Base-by-base conservation (phyloP, 2,888 invertebrate genomes). In the Phyto melanocephala region DNA sequence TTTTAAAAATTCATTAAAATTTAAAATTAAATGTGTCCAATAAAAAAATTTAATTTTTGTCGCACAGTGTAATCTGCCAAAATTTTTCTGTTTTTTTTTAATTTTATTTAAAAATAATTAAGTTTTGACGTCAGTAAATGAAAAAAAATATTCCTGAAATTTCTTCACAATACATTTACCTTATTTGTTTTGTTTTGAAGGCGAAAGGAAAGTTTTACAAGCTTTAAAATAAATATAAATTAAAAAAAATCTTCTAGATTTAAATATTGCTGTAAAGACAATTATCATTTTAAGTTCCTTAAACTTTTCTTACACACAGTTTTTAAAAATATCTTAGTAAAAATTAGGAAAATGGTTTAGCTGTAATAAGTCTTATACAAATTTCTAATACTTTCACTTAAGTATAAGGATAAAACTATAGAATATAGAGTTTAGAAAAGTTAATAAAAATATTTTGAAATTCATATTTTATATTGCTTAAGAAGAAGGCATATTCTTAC, bases 71-170 rank as follows among this genome's bases (percentile, higher is more conserved):
- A 45, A 58, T 45, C n/a, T 42, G 6, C 37, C 3, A 45, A 56
- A 70, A 70, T 37, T 28, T 28, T 33, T 65, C 20, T 35, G 50
- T 20, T 35, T 13, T 54, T 42, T 15, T 42, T 47, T 47, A 17
- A 58, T 33, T 33, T 56, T 13, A 33, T 42, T 33, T 33, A n/a
- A 17, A 58, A 28, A 2, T 47, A 45, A 50, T 52, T 40, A 52
- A 52, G 52, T 7, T 35, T 58, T 71, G 35, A 71, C 24, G 58
- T 71, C 58, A 58, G 35, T 24, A 60, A 35, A 65, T 22, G 20
- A 20, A 20, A 47, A 20, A 20, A 20, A 47, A 47, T 4, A 47
- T 22, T 47, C 11, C 7, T 6, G 47, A 47, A 47, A 47, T 47
- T 47, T 20, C 22, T 47, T 47, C 20, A 11, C 20, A 17, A 17